Evolutionary conservation across 2,888 invertebrate species (phyloP).

Genomic region (Acleris laterana): DNA sequence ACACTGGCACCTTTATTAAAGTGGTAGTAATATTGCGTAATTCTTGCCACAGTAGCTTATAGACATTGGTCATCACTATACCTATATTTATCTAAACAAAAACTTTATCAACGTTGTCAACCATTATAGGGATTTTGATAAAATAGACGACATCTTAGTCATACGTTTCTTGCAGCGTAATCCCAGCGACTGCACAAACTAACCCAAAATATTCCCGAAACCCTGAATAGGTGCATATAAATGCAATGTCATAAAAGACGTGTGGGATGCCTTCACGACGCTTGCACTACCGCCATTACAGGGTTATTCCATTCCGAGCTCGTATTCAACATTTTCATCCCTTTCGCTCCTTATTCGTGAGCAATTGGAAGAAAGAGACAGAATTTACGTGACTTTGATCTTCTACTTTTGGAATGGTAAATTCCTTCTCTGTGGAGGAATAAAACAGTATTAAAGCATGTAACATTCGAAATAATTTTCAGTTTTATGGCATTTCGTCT

Average conservation of each 20-base stretch:
- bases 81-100: too few relatives aligned
- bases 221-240: constrained; percentile 9
- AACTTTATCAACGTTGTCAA: too few relatives aligned
- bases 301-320: neutral
- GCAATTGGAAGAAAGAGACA: neutral
- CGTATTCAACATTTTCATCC: neutral
- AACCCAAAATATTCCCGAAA: neutral
- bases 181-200: neutral
- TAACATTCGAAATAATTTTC: constrained; percentile 8
- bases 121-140: too few relatives aligned
- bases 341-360: neutral
- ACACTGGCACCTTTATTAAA: too few relatives aligned
- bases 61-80: too few relatives aligned
- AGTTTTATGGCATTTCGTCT: constrained; percentile 2
- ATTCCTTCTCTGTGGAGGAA: neutral
- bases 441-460: constrained; percentile 6
- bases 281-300: constrained; percentile 3
- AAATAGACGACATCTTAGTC: too few relatives aligned
- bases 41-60: too few relatives aligned
- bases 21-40: too few relatives aligned
- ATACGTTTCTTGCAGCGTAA: neutral
- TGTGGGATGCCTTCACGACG: neutral
- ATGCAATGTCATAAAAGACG: constrained; percentile 10
- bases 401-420: neutral
- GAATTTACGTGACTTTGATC: neutral